Conservation (phyloP, 64 coral and sea anemone species). For the Acropora tenuis region DNA sequence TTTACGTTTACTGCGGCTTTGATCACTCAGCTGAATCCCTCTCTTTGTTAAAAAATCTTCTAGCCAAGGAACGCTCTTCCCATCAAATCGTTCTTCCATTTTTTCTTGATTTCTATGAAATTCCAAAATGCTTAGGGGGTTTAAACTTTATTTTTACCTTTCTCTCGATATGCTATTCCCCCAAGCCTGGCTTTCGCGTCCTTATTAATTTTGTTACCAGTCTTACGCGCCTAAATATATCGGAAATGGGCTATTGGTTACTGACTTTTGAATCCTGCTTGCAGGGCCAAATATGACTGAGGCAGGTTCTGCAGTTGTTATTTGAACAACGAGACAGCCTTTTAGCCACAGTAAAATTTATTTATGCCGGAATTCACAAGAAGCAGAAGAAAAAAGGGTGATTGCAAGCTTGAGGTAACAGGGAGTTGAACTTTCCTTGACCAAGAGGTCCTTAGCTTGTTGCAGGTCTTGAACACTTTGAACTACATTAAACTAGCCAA, state of each 20-base stretch:
- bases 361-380: too few relatives aligned
- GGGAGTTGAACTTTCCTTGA: too few relatives aligned
- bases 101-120: background rate
- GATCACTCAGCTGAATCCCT: slow-evolving; percentile 17
- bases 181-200: slow-evolving; percentile 5
- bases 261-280: too few relatives aligned
- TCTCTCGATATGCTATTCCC: background rate
- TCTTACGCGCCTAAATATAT: background rate
- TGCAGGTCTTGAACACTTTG: too few relatives aligned
- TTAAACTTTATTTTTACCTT: background rate
- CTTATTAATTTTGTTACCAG: slow-evolving; percentile 7
- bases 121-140: background rate
- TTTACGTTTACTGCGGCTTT: slow-evolving; percentile 22
- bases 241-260: background rate
- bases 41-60: slow-evolving; percentile 18
- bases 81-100: slow-evolving; percentile 29
- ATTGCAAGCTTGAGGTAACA: too few relatives aligned
- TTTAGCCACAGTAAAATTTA: too few relatives aligned
- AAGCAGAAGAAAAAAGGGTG: too few relatives aligned
- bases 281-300: too few relatives aligned
- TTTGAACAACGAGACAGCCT: too few relatives aligned
- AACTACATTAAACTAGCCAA: too few relatives aligned
- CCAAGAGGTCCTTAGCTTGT: too few relatives aligned
- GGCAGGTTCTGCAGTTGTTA: too few relatives aligned
- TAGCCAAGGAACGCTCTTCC: slow-evolving; percentile 32